Percentiles rank a stretch among this genome's conserved stretches.
These are phyloP conservation scores for Esox niger DNA, from an alignment of 2,113 vertebrate species.

Conservation along the genomic window DNA sequence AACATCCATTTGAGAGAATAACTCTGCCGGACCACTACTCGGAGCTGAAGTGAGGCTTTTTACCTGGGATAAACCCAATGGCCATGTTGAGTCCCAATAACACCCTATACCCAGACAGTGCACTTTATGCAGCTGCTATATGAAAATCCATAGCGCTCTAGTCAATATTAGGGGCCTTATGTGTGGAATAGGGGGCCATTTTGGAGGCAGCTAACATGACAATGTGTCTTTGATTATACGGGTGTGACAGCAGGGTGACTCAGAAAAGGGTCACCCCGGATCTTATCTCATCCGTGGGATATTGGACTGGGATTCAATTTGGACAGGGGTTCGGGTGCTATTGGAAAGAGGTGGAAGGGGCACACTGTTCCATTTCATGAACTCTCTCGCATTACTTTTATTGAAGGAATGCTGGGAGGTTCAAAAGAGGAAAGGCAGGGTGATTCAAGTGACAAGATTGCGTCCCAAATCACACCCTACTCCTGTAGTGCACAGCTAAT, in stretches of 20 bases:
- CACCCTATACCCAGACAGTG: too few relatives aligned
- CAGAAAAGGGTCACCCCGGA: conserved; percentile 55
- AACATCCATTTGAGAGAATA: conserved; percentile 33
- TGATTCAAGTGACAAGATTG: conserved; percentile 8
- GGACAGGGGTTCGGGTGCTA: conserved; percentile 12
- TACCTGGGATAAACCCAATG: conserved; percentile 56
- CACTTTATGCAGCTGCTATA: too few relatives aligned
- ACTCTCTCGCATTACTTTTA: neutral
- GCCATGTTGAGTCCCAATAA: conserved; percentile 18
- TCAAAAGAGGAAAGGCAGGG: neutral
- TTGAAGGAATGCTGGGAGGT: neutral
- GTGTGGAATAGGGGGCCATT: too few relatives aligned
- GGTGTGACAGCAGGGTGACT: conserved; percentile 27
- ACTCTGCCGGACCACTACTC: neutral
- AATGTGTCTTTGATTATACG: conserved; percentile 54
- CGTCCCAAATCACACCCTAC: neutral
- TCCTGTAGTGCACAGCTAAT: conserved; percentile 1
- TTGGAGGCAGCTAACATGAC: neutral
- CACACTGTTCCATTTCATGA: conserved; percentile 4
- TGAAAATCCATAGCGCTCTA: too few relatives aligned
- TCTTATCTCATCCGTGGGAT: conserved; percentile 39
- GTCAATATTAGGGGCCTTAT: too few relatives aligned
- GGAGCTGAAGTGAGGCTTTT: conserved; percentile 18
- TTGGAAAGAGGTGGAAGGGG: too few relatives aligned
- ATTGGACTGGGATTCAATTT: conserved; percentile 46